phyloP scores from a whole-genome alignment of 1,140 invertebrate genomes.

The Oscheius sp. region DNA sequence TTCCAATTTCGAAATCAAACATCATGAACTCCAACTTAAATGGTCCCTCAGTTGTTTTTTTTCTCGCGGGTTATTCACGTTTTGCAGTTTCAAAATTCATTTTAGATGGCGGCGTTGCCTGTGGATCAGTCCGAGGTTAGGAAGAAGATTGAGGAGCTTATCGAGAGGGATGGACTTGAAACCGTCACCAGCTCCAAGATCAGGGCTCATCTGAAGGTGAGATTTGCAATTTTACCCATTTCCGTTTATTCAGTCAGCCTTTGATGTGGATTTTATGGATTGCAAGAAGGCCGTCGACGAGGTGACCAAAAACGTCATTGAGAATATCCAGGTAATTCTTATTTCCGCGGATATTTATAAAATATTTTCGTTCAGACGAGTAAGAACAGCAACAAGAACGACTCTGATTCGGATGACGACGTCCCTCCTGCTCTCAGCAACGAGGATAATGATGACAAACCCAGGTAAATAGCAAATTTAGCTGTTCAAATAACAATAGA shows the following conservation, averaged over 20 bases:
- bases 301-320: conserved; percentile 2
- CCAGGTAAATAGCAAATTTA: neutral
- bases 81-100: no score
- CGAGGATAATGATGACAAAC: neutral
- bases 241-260: neutral
- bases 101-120: neutral
- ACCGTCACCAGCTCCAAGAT: conserved; percentile 1
- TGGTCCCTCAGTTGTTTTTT: no score
- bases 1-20: no score
- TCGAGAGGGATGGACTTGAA: neutral
- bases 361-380: no score
- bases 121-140: neutral
- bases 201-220: conserved; percentile 1
- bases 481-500: neutral
- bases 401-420: neutral
- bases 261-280: conserved; percentile 2
- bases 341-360: neutral
- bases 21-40: no score
- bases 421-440: no score
- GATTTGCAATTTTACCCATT: neutral
- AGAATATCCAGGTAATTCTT: neutral
- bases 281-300: conserved; percentile 7
- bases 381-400: neutral
- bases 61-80: no score
- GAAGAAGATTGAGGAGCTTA: neutral